Evolutionary conservation across 1,140 invertebrate genomes (phyloP).

Genomic region (Thrips palmi): DNA sequence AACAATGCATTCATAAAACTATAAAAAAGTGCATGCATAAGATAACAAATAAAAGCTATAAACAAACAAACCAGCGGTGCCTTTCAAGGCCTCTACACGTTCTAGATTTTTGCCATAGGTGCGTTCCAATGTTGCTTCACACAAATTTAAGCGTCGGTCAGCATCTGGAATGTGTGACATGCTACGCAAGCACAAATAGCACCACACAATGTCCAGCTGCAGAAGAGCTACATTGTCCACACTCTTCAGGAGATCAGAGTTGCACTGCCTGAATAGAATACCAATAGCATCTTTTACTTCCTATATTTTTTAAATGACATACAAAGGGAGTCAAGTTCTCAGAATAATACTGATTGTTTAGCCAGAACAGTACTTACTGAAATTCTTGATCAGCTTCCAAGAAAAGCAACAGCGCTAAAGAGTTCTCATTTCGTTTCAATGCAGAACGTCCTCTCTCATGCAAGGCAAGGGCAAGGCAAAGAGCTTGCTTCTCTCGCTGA

Average conservation of each 20-base stretch:
- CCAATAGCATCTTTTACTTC: neutral
- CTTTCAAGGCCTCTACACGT: slow-evolving; percentile 47
- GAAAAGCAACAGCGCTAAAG: slow-evolving; percentile 46
- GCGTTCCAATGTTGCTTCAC: slow-evolving; percentile 41
- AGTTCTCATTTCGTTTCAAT: slow-evolving; percentile 40
- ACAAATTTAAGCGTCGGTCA: slow-evolving; percentile 36
- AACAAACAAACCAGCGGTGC: slow-evolving; percentile 27
- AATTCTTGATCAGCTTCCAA: slow-evolving; percentile 59
- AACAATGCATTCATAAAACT: neutral
- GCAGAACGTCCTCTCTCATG: slow-evolving; percentile 56
- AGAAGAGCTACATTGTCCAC: slow-evolving; percentile 69
- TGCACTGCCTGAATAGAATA: slow-evolving; percentile 33
- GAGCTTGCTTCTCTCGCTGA: slow-evolving; percentile 36
- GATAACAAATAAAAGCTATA: neutral
- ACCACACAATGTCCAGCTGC: slow-evolving; percentile 70
- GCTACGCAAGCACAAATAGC: slow-evolving; percentile 54
- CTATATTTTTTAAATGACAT: neutral
- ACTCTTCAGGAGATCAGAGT: slow-evolving; percentile 39
- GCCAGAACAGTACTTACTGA: slow-evolving; percentile 25
- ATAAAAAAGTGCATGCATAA: neutral
- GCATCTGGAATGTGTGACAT: slow-evolving; percentile 52
- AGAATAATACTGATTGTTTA: neutral
- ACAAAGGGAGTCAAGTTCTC: slow-evolving; percentile 11
- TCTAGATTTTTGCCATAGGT: slow-evolving; percentile 54
- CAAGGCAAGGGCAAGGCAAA: slow-evolving; percentile 52